These are phyloP conservation scores for Orestias chungarensis DNA, from an alignment of 2,797 vertebrate genomes.

Conservation along the genomic window DNA sequence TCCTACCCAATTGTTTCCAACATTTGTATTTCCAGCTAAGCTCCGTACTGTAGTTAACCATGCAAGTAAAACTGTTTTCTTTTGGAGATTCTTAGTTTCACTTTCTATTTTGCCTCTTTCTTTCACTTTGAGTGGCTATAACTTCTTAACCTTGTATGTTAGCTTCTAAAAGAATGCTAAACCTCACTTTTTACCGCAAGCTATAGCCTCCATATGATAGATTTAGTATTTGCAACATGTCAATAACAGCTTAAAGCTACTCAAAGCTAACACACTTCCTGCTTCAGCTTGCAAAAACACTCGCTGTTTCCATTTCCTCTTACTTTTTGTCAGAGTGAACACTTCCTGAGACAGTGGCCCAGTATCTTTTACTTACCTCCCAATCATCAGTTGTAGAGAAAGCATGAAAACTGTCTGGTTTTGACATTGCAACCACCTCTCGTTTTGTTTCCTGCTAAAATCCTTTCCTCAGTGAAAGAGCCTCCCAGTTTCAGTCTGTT, in stretches of 20 bases:
- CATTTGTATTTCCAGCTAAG: not conserved
- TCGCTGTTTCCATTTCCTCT: not conserved
- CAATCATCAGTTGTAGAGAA: slow-evolving; percentile 29
- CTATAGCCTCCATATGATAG: not conserved
- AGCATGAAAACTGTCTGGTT: slow-evolving; percentile 10
- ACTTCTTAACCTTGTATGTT: not conserved
- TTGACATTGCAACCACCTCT: slow-evolving; percentile 10
- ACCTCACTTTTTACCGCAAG: not conserved
- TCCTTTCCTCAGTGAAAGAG: not conserved
- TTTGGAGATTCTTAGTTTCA: not conserved
- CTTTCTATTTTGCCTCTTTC: not conserved
- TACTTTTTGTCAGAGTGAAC: not conserved
- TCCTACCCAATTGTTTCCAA: no score
- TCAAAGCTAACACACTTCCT: not conserved
- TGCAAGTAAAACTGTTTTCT: not conserved
- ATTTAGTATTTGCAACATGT: not conserved
- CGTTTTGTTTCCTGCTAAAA: slow-evolving; percentile 9
- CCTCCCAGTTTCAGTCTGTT: slow-evolving; percentile 3
- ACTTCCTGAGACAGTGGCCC: not conserved
- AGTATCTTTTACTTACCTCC: slow-evolving; percentile 45
- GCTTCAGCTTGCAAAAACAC: not conserved
- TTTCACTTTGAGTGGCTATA: not conserved
- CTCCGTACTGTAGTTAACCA: not conserved
- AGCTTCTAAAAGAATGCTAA: not conserved
- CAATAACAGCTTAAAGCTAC: not conserved